phyloP scores from a whole-genome alignment of 2,113 vertebrate genomes.

The Calonectris borealis region DNA sequence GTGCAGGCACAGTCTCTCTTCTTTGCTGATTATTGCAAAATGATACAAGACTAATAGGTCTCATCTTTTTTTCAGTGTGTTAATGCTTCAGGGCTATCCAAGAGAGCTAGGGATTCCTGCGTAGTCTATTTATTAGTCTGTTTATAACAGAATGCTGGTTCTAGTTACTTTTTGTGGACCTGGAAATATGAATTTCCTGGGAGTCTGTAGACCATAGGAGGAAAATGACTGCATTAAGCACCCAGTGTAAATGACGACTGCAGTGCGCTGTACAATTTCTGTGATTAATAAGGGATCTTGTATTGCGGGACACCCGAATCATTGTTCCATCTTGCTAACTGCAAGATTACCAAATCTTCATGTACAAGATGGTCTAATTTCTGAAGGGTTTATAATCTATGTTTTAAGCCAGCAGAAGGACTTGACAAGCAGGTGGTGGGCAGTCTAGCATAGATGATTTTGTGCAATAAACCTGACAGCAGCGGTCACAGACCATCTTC shows the following conservation, averaged over 20 bases:
- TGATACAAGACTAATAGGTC: neutral
- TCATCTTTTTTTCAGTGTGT: neutral
- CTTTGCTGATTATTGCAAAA: neutral
- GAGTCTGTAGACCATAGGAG: neutral
- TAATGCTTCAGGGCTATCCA: neutral
- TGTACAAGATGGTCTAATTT: neutral
- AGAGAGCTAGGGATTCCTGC: neutral
- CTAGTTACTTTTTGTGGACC: neutral
- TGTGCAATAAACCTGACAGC: neutral
- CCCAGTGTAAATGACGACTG: fast-evolving
- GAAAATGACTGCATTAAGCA: neutral
- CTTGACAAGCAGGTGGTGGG: neutral
- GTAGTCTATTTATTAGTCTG: neutral
- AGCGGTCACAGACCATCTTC: neutral
- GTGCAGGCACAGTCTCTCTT: neutral
- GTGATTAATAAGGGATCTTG: neutral
- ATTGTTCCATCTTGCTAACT: neutral
- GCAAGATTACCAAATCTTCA: neutral
- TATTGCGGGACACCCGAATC: neutral
- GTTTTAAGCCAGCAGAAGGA: neutral
- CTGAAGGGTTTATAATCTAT: neutral
- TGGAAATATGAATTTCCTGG: neutral
- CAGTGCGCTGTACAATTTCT: neutral
- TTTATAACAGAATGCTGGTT: neutral
- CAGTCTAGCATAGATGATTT: neutral